These are phyloP conservation scores for Neosilurus hyrtlii DNA, from an alignment of 2,797 vertebrate species.

Conservation along the genomic window DNA sequence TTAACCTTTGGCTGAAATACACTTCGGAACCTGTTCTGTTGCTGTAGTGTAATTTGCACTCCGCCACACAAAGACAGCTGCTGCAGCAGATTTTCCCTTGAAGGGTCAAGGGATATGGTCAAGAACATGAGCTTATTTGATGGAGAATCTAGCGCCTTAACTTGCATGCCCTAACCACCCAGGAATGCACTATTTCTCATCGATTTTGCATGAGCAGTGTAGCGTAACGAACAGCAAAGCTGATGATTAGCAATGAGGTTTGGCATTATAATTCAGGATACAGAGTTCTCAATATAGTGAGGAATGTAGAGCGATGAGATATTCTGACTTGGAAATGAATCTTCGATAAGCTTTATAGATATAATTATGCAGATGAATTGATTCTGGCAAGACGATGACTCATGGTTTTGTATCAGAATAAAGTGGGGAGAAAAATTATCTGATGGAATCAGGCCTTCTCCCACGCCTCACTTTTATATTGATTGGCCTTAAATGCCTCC, in stretches of 20 bases:
- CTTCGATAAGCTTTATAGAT: slow-evolving; percentile 2
- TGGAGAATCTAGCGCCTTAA: slow-evolving; percentile 25
- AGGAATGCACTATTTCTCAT: slow-evolving; percentile 40
- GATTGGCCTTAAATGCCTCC: background rate
- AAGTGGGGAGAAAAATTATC: background rate
- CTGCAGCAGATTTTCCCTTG: slow-evolving; percentile 48
- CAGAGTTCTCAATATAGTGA: slow-evolving; percentile 11
- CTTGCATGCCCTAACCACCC: slow-evolving; percentile 19
- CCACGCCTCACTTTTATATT: background rate
- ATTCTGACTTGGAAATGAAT: slow-evolving; percentile 15
- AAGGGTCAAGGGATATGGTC: slow-evolving; percentile 46
- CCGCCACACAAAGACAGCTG: slow-evolving; percentile 44
- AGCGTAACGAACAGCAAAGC: slow-evolving; percentile 29
- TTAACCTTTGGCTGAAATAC: slow-evolving; percentile 13
- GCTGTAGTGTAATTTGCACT: slow-evolving; percentile 27
- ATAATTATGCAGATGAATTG: slow-evolving; percentile 14
- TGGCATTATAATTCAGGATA: background rate
- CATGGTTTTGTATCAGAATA: background rate
- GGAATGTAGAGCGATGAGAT: background rate
- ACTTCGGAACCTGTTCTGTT: slow-evolving; percentile 11
- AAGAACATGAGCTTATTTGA: slow-evolving; percentile 37
- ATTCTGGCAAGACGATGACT: slow-evolving; percentile 21
- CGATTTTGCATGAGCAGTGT: slow-evolving; percentile 30
- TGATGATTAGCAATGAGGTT: slow-evolving; percentile 25
- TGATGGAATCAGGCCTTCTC: background rate